Evolutionary conservation across 1,140 invertebrate genomes (phyloP), one percentile per base, ranked within the genome.

Genomic region (Gonioctena quinquepunctata): DNA sequence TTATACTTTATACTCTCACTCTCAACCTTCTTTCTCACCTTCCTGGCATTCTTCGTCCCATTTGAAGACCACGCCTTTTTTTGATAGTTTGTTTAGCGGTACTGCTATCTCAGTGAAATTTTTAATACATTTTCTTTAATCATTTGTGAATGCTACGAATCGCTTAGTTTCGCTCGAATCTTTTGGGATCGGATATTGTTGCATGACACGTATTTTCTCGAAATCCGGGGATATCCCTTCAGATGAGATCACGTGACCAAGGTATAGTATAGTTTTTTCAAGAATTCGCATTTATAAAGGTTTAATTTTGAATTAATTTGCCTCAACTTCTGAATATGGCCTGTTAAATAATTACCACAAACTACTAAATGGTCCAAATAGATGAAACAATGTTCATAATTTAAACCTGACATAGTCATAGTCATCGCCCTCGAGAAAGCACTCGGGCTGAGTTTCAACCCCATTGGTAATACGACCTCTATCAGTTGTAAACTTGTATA

Each of bases 271-370:
- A 84, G 80, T 33, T 79, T 75, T 71, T 77, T 77, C 8, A 84
- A 66, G 77, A 87, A 87, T 66, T 83, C 76, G 65, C 84, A 86
- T 77, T 87, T 86, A 16, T 80, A 77, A 0, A 81, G 82, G 75
- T 87, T 80, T 21, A 86, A 27, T 76, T 85, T 84, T 25, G 86
- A 71, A 57, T 82, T 82, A 67, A 78, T 49, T 68, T 80, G 27
- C 56, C 76, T 72, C 11, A 86, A 63, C 65, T 79, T 79, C 27
- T 76, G 54, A 27, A 85, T 81, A 65, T 84, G 82, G 70, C 82
- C 69, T 54, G 79, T 71, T 27, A 85, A 70, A 16, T 71, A 76
- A n/a, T 60, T 70, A 2, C 73, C 71, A 59, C 74, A 84, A 5
- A 85, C 64, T 11, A 86, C 74, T 5, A 84, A 76, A 72, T 86